These are phyloP conservation scores for Phortica okadai DNA, from an alignment of 2,888 invertebrate genomes.

Conservation along the genomic window DNA sequence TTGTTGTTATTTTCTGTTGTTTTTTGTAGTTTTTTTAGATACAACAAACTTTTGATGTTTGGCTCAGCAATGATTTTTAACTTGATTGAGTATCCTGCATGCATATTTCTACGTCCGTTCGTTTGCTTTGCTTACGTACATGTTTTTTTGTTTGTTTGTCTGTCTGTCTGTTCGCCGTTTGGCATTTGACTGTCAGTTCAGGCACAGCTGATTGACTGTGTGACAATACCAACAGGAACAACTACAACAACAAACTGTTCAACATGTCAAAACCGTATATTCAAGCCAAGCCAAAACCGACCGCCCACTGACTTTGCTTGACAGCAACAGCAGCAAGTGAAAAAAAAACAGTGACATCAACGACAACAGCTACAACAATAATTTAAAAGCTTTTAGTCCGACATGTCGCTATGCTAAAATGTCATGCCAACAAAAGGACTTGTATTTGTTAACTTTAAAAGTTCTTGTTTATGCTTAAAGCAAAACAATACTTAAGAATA, in stretches of 20 bases:
- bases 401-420: not conserved
- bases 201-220: slow-evolving; percentile 10
- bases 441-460: not conserved
- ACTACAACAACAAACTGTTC: not conserved
- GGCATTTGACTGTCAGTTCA: not conserved
- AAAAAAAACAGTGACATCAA: not conserved
- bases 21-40: not conserved
- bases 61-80: not conserved
- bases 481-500: not conserved
- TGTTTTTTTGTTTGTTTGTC: too few species aligned
- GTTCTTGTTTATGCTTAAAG: not conserved
- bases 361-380: not conserved
- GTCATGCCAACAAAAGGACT: not conserved
- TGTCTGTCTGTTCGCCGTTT: not conserved
- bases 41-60: not conserved
- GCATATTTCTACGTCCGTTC: not conserved
- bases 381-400: not conserved
- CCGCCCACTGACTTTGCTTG: not conserved
- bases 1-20: slow-evolving; percentile 29
- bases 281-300: not conserved
- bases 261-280: not conserved
- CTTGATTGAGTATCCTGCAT: slow-evolving; percentile 12
- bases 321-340: not conserved
- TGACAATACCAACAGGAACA: not conserved
- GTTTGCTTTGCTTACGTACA: not conserved